Evolutionary conservation across 1,140 invertebrate genomes (phyloP).

Genomic region (Tetramorium alpestre): DNA sequence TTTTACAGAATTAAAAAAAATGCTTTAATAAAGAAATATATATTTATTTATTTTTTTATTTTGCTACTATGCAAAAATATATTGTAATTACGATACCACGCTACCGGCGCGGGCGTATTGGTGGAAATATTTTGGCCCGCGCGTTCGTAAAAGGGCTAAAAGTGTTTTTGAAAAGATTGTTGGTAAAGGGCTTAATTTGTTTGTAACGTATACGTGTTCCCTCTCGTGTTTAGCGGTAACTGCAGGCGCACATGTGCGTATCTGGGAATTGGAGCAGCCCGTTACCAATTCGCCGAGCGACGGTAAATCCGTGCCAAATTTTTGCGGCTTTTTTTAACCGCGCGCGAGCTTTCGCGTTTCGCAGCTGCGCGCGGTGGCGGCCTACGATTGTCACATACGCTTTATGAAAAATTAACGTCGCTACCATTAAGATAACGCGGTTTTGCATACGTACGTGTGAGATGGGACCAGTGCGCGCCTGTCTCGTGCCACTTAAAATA

Average conservation of each 20-base stretch:
- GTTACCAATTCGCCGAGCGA: constrained; percentile 26
- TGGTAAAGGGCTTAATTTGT: constrained; percentile 44
- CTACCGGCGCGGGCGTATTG: neutral
- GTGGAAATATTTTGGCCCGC: constrained; percentile 22
- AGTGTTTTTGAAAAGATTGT: constrained; percentile 43
- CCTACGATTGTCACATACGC: constrained; percentile 49
- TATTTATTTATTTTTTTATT: neutral
- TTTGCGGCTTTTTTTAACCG: constrained; percentile 28
- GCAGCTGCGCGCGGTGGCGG: constrained; percentile 5
- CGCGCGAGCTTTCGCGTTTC: neutral
- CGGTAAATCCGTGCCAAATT: constrained; percentile 49
- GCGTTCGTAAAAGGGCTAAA: constrained; percentile 26
- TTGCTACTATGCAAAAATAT: neutral
- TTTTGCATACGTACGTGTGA: constrained; percentile 27
- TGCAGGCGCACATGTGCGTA: constrained; percentile 34
- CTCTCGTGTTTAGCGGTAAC: constrained; percentile 40
- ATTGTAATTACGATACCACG: neutral
- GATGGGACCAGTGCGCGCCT: constrained; percentile 14
- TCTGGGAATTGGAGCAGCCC: constrained; percentile 49
- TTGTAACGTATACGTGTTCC: constrained; percentile 25
- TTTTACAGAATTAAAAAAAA: neutral
- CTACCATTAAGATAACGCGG: constrained; percentile 55
- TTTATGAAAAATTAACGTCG: constrained; percentile 55
- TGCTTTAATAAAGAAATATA: neutral
- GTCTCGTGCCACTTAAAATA: constrained; percentile 46